Percentiles rank a stretch among this genome's conserved stretches.
phyloP scores from a whole-genome alignment of 2,797 vertebrate species.

The Prunella strophiata region DNA sequence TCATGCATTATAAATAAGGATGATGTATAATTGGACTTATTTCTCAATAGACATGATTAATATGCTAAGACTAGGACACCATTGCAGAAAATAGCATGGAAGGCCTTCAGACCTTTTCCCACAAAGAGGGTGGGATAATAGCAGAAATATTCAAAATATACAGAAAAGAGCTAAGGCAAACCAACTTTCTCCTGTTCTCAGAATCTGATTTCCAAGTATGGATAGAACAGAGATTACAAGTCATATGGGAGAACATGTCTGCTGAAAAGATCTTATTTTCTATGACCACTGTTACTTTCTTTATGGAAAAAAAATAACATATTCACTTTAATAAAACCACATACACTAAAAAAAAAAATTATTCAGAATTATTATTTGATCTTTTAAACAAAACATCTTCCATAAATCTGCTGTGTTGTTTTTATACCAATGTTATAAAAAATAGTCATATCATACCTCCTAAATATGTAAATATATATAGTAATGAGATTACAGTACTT shows the following conservation, averaged over 20 bases:
- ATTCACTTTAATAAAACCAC: neutral
- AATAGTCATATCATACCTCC: neutral
- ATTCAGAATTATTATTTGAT: neutral
- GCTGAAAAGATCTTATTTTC: neutral
- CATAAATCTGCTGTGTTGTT: neutral
- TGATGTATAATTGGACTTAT: neutral
- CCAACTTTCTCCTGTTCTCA: neutral
- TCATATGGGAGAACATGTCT: neutral
- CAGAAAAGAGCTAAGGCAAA: neutral
- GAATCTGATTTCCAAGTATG: neutral
- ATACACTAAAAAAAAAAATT: neutral
- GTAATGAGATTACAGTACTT: neutral
- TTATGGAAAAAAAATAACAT: neutral
- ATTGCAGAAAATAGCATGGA: neutral
- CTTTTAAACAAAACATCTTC: neutral
- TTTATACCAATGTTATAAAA: neutral
- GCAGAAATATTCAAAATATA: neutral
- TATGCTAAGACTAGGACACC: neutral
- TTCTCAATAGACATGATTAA: neutral
- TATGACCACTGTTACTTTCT: neutral
- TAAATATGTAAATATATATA: neutral
- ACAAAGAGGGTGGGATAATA: neutral
- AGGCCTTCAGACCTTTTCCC: neutral
- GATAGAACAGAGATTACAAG: neutral
- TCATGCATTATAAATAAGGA: neutral